These are phyloP conservation scores for Rhagoletis pomonella DNA, from an alignment of 1,140 invertebrate species.

Conservation along the genomic window DNA sequence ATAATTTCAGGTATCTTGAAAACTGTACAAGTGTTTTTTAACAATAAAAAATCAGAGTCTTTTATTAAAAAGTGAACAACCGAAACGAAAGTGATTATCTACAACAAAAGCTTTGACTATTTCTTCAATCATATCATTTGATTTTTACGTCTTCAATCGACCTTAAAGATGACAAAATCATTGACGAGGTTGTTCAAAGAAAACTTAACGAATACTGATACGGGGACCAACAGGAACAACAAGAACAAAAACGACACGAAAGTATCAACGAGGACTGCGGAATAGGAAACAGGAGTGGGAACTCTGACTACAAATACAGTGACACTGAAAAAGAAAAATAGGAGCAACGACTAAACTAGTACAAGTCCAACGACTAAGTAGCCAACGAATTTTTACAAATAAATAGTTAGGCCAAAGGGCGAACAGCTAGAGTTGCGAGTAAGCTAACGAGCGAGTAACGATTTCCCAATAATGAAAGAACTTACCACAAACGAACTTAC, in stretches of 20 bases:
- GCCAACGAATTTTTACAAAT: neutral
- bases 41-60: too few relatives aligned
- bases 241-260: neutral
- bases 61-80: neutral
- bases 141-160: neutral
- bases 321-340: neutral
- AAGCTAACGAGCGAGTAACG: neutral
- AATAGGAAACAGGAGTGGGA: neutral
- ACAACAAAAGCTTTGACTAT: too few relatives aligned
- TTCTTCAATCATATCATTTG: too few relatives aligned
- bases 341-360: slow-evolving; percentile 6
- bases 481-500: neutral
- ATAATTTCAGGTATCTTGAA: neutral
- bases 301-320: neutral
- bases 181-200: neutral
- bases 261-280: neutral
- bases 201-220: neutral
- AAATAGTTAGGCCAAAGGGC: neutral
- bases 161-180: slow-evolving; percentile 20
- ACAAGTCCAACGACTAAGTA: neutral
- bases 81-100: neutral
- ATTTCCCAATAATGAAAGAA: neutral
- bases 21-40: neutral
- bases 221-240: neutral
- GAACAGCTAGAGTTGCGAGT: neutral